Conservation (phyloP, 1,140 invertebrate genomes). For the Calycopis cecrops region DNA sequence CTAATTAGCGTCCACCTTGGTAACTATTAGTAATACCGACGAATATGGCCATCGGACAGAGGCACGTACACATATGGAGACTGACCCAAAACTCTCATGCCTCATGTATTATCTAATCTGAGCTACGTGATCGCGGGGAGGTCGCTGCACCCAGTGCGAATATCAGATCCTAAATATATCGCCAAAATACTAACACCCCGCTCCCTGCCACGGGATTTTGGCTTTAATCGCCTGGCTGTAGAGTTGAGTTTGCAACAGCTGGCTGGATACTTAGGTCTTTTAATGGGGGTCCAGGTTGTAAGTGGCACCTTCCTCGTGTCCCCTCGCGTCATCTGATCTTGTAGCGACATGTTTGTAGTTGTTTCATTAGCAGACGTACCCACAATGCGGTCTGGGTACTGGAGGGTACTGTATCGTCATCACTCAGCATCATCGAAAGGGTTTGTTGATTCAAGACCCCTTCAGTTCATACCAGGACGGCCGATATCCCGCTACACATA, state of each 20-base stretch:
- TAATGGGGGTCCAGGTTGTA: not conserved
- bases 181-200: not conserved
- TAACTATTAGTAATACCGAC: too few relatives aligned
- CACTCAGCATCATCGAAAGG: too few relatives aligned
- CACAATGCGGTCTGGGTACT: not conserved
- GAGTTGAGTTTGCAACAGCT: not conserved
- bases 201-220: too few relatives aligned
- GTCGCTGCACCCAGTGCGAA: constrained; percentile 3
- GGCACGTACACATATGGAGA: not conserved
- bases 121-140: not conserved
- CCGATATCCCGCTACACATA: too few relatives aligned
- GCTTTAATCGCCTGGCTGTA: not conserved
- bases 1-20: too few relatives aligned
- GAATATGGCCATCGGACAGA: too few relatives aligned
- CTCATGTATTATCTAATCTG: constrained; percentile 8
- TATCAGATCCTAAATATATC: not conserved
- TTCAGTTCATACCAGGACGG: too few relatives aligned
- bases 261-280: not conserved
- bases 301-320: not conserved
- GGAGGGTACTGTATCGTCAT: too few relatives aligned
- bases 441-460: too few relatives aligned
- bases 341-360: constrained; percentile 4
- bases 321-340: not conserved
- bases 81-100: not conserved
- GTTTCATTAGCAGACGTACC: not conserved